Base-by-base conservation (phyloP, 2,797 vertebrate genomes). In the Leontopithecus rosalia region DNA sequence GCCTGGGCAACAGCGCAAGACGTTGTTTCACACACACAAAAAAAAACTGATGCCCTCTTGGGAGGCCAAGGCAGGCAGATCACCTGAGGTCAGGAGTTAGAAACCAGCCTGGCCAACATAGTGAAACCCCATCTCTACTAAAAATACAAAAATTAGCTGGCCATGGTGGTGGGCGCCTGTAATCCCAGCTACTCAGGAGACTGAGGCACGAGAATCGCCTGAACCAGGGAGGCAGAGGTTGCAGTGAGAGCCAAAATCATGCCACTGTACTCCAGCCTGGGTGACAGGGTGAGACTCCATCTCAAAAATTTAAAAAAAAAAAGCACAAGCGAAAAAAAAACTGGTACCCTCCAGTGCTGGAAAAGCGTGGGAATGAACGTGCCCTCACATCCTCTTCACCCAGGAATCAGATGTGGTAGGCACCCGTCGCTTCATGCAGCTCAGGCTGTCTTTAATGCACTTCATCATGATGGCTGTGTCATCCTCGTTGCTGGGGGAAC, bases 401-500 rank as follows among this genome's bases (percentile, higher is more conserved):
- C 41, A 9, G 22, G 2, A 64, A 48, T 36, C 39, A 33, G n/a
- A 22, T 20, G 2, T 52, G 7, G 50, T 0, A n/a, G 2, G 2
- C 7, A 24, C 5, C 22, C 2, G 1, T 8, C 58, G 55, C 89
- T 33, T 4, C 1, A 13, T 55, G 4, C 1, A 26, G 12, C 5
- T 55, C 41, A 2, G 36, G 7, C 83, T 93, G 4, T 30, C 50
- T 92, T 15, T 15, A 1, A 0, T 4, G 33, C 24, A 0, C 96
- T 14, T 95, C 88, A 39, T 73, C 30, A 83, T 57, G 24, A 67
- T 7, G 50, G 2, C 20, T 94, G 13, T 4, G 15, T 82, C 87
- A 26, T 95, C 97, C 96, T 82, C 97, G 11, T 97, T 76, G 41
- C 77, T 77, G 4, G 28, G 98, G 99, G 99, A 99, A 99, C 98